Percentiles rank a stretch among this genome's conserved stretches.
Conservation (phyloP, 2,888 invertebrate species). For the Schizotus pectinicornis region DNA sequence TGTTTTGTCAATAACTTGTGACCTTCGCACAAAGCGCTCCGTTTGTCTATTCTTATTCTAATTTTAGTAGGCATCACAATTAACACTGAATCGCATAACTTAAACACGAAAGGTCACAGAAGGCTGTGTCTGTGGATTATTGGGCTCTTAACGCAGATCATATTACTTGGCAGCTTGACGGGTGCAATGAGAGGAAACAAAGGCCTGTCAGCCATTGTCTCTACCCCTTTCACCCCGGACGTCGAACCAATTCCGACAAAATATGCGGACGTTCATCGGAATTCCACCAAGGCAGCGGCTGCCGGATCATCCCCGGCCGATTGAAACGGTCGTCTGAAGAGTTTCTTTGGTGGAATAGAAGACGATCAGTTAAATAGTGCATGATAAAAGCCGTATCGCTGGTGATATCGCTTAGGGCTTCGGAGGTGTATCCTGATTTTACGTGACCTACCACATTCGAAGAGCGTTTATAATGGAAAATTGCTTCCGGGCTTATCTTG, state of each 20-base stretch:
- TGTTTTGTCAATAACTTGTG: no score
- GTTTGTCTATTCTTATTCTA: slow-evolving; percentile 1
- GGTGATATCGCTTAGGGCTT: neutral
- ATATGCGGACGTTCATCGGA: neutral
- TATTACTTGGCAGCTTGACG: slow-evolving; percentile 40
- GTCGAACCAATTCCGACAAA: neutral
- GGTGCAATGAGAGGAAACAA: slow-evolving; percentile 41
- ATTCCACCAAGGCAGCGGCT: no score
- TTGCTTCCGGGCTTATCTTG: slow-evolving; percentile 11
- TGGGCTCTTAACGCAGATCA: slow-evolving; percentile 34
- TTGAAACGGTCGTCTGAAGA: no score
- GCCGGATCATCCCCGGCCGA: no score
- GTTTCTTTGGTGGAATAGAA: no score
- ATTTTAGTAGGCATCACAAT: neutral
- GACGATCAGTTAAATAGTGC: no score
- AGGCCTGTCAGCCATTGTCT: slow-evolving; percentile 39
- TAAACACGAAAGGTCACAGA: slow-evolving; percentile 1
- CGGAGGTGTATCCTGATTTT: slow-evolving; percentile 1
- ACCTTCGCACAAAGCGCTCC: no score
- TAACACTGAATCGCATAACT: slow-evolving; percentile 1
- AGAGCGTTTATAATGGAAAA: slow-evolving; percentile 12
- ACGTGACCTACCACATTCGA: slow-evolving; percentile 1
- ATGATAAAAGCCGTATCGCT: no score
- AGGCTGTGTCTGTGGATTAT: slow-evolving; percentile 1
- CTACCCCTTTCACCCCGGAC: slow-evolving; percentile 8